These are phyloP conservation scores for Elachura formosa DNA, from an alignment of 2,113 vertebrate genomes.

Conservation along the genomic window DNA sequence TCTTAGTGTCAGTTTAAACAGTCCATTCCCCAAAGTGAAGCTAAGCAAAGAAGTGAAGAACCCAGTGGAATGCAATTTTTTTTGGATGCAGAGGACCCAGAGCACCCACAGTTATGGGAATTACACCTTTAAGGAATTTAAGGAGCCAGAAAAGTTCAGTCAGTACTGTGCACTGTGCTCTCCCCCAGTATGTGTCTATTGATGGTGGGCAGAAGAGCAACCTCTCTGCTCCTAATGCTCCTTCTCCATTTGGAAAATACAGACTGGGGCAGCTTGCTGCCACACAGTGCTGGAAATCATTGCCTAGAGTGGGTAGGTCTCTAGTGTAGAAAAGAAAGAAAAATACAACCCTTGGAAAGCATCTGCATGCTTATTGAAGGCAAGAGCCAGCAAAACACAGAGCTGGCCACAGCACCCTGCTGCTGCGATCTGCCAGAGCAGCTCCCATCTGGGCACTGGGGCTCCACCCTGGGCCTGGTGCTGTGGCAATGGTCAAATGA, in stretches of 20 bases:
- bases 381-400: not conserved
- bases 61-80: constrained; percentile 61
- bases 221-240: not conserved
- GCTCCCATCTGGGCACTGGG: rapidly evolving
- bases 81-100: not conserved
- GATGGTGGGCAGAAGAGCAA: not conserved
- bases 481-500: rapidly evolving
- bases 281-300: not conserved
- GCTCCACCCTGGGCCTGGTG: not conserved
- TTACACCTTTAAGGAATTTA: constrained; percentile 62
- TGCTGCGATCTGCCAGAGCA: rapidly evolving
- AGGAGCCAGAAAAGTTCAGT: constrained; percentile 54
- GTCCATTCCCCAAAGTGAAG: constrained; percentile 58
- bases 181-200: not conserved
- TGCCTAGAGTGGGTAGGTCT: not conserved
- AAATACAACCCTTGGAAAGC: not conserved
- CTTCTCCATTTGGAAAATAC: not conserved
- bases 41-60: constrained; percentile 29
- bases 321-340: not conserved
- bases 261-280: not conserved
- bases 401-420: rapidly evolving
- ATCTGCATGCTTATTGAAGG: not conserved
- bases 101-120: constrained; percentile 59
- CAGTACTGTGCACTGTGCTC: not conserved
- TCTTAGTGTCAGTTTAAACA: not conserved